phyloP scores from a whole-genome alignment of 2,797 vertebrate genomes.

The Podargus strigoides region DNA sequence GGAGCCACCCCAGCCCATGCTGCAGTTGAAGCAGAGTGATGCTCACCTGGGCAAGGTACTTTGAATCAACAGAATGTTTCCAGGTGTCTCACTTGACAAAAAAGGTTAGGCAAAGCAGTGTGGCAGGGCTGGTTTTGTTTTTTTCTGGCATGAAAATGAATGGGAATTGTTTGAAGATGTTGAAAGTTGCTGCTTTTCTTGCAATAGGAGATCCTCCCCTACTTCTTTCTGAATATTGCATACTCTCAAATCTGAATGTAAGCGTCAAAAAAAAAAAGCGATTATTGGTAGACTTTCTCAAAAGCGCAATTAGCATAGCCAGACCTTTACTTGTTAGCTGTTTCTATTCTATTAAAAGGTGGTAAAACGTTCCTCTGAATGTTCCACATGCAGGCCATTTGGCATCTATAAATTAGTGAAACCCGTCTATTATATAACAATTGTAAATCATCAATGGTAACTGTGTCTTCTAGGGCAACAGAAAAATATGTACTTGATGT shows the following conservation, averaged over 20 bases:
- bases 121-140: neutral
- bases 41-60: neutral
- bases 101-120: neutral
- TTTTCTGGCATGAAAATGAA: neutral
- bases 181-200: neutral
- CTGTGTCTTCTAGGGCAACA: neutral
- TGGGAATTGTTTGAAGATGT: neutral
- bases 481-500: slow-evolving; percentile 27
- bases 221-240: neutral
- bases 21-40: neutral
- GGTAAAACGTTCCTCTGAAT: neutral
- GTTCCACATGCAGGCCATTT: neutral
- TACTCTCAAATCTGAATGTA: neutral
- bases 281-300: neutral
- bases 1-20: rapidly evolving
- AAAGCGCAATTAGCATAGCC: neutral
- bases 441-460: neutral
- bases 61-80: neutral
- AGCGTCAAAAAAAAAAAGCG: neutral
- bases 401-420: slow-evolving; percentile 23
- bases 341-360: neutral
- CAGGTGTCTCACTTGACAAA: neutral
- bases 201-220: rapidly evolving
- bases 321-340: neutral
- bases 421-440: neutral